Percentiles rank a stretch among this genome's conserved stretches.
Evolutionary conservation across 1,140 invertebrate species (phyloP).

Genomic region (Neoseiulus cucumeris): DNA sequence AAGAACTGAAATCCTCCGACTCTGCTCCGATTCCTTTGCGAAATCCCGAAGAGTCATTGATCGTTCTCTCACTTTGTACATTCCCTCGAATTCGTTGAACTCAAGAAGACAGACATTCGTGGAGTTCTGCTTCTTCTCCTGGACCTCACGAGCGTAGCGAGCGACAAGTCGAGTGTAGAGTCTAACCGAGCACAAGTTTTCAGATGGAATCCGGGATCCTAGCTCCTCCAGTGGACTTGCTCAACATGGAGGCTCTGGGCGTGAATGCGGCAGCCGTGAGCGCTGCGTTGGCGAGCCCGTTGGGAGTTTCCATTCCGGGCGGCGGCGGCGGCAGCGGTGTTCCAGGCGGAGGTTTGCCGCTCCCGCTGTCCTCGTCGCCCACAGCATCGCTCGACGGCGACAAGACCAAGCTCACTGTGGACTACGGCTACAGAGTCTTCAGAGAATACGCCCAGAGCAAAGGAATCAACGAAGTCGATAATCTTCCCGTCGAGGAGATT

Average conservation of each 20-base stretch:
- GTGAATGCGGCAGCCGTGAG: background rate
- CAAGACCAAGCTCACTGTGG: conserved; percentile 17
- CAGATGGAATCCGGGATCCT: no score
- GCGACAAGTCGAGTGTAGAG: no score
- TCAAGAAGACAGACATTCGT: no score
- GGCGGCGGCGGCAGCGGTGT: background rate
- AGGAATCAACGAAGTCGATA: conserved; percentile 17
- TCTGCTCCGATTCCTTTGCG: no score
- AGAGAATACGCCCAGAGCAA: conserved; percentile 17
- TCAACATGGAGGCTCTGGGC: background rate
- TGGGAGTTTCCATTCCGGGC: background rate
- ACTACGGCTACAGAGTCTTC: conserved; percentile 18
- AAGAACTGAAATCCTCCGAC: no score
- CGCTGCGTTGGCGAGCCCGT: background rate
- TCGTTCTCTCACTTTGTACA: no score
- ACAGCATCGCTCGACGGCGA: conserved; percentile 15
- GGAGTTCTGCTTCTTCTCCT: no score
- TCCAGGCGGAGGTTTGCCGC: background rate
- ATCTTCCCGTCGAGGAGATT: conserved; percentile 16
- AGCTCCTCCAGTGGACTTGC: no score
- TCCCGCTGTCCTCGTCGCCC: background rate
- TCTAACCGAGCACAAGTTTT: no score
- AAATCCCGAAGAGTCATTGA: no score
- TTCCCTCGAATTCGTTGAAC: no score
- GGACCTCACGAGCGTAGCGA: no score